Conservation (phyloP, 2,113 vertebrate genomes). For the Notechis scutatus region DNA sequence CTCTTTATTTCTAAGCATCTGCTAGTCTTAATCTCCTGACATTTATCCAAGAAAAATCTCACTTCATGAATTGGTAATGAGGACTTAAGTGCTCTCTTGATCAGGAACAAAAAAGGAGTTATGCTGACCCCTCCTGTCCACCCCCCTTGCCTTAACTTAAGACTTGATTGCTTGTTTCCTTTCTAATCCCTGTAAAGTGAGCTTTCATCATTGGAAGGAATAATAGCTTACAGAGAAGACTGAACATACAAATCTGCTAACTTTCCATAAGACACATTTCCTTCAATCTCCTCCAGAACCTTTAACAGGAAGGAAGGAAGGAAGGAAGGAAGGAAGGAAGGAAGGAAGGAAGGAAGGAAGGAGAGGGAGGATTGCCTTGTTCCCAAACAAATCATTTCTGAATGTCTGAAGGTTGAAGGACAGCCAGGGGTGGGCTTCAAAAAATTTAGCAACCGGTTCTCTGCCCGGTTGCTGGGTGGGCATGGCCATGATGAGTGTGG, state of each 20-base stretch:
- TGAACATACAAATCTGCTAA: conserved; percentile 57
- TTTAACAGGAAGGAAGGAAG: neutral
- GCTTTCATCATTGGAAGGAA: conserved; percentile 47
- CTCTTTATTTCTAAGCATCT: neutral
- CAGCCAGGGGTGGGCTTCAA: too few relatives aligned
- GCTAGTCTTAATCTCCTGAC: conserved; percentile 16
- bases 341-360: neutral
- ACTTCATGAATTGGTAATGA: neutral
- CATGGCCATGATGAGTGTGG: too few relatives aligned
- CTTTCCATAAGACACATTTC: conserved; percentile 40
- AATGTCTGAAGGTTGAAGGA: neutral
- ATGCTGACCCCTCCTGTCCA: neutral
- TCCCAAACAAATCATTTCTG: neutral
- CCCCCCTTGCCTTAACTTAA: conserved; percentile 13
- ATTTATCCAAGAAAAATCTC: neutral
- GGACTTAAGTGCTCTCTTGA: neutral
- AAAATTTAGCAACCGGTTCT: too few relatives aligned
- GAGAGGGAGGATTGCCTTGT: neutral
- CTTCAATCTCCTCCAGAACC: conserved; percentile 47
- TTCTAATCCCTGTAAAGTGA: conserved; percentile 47
- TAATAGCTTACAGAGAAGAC: conserved; percentile 59
- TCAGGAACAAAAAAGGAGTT: neutral
- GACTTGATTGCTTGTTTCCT: conserved; percentile 32
- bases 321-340: neutral
- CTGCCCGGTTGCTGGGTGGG: too few relatives aligned